Evolutionary conservation across 2,888 invertebrate species (phyloP).

Genomic region (Heteromurus nitidus): DNA sequence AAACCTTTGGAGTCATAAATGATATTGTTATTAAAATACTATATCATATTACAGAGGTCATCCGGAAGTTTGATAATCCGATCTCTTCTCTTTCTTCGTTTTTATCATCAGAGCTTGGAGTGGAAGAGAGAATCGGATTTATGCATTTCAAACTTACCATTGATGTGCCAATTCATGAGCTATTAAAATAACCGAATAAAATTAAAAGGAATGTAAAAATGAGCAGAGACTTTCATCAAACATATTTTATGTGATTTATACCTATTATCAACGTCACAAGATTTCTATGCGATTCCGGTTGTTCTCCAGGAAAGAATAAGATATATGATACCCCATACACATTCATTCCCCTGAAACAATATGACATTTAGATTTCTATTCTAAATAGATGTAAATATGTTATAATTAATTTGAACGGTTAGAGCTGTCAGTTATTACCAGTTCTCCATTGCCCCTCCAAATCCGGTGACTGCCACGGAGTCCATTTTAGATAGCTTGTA

Average conservation of each 20-base stretch:
- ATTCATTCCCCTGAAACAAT: slow-evolving; percentile 31
- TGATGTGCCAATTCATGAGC: slow-evolving; percentile 64
- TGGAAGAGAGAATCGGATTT: not conserved
- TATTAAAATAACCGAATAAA: slow-evolving; percentile 6
- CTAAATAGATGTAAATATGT: too few relatives aligned
- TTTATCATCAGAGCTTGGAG: not conserved
- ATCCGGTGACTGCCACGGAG: slow-evolving; percentile 56
- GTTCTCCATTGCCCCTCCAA: slow-evolving; percentile 54
- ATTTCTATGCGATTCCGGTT: slow-evolving; percentile 41
- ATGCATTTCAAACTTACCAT: slow-evolving; percentile 23
- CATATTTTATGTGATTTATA: not conserved
- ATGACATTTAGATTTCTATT: too few relatives aligned
- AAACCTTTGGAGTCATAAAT: slow-evolving; percentile 33
- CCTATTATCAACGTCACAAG: slow-evolving; percentile 45
- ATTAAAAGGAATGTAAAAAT: not conserved
- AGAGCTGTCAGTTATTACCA: too few relatives aligned
- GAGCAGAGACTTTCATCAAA: not conserved
- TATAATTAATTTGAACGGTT: too few relatives aligned
- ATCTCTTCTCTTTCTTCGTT: not conserved
- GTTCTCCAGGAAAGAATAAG: slow-evolving; percentile 26
- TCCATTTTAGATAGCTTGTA: slow-evolving; percentile 67
- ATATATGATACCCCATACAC: slow-evolving; percentile 42
- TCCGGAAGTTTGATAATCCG: too few relatives aligned
- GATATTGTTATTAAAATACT: slow-evolving; percentile 3
- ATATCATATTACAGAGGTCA: not conserved